phyloP scores from a whole-genome alignment of 2,113 vertebrate species.

The Sinocyclocheilus rhinocerous region DNA sequence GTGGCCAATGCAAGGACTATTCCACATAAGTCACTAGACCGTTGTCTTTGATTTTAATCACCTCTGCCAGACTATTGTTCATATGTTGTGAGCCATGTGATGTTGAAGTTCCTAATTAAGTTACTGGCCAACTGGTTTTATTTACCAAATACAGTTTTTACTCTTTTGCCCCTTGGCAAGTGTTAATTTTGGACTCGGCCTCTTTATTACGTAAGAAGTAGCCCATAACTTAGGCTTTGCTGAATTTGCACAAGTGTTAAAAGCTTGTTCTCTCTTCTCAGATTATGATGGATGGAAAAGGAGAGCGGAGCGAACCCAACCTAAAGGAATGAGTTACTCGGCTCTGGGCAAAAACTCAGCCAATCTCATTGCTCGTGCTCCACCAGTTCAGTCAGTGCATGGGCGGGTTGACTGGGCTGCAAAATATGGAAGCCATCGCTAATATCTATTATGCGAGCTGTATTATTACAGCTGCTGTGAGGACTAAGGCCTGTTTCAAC shows the following conservation, averaged over 20 bases:
- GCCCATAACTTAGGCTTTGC: neutral
- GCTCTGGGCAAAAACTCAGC: constrained; percentile 79
- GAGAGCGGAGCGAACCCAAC: constrained; percentile 75
- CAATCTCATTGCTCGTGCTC: constrained; percentile 74
- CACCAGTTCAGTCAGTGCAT: constrained; percentile 82
- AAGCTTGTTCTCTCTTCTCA: constrained; percentile 66
- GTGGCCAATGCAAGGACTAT: neutral
- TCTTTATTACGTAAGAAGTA: neutral
- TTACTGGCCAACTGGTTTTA: neutral
- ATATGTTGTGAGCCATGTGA: neutral
- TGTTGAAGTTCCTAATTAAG: neutral
- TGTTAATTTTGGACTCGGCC: constrained; percentile 1
- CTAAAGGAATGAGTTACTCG: constrained; percentile 78
- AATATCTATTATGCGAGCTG: constrained; percentile 54
- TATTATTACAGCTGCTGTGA: neutral
- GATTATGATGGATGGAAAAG: constrained; percentile 88
- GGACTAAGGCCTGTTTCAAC: constrained; percentile 14
- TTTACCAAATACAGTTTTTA: neutral
- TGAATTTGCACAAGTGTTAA: neutral
- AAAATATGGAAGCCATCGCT: constrained; percentile 90
- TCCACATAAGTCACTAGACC: neutral
- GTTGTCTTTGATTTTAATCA: neutral
- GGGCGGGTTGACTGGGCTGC: constrained; percentile 93
- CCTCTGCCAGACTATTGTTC: neutral
- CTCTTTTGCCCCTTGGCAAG: neutral